phyloP scores from a whole-genome alignment of 2,888 invertebrate species.

The Sinopyrophorus schimmeli region DNA sequence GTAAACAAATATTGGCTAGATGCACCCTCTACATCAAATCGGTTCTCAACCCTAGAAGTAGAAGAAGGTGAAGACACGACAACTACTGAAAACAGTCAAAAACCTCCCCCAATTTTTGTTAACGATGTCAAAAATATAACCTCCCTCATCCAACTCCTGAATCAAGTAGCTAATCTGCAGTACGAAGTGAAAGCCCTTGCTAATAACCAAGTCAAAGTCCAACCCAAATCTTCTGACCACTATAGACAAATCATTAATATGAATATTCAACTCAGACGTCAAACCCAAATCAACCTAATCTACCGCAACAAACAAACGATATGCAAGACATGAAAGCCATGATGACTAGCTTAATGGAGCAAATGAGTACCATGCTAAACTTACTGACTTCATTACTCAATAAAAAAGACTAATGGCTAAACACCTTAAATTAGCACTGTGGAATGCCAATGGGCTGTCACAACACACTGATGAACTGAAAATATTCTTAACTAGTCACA shows the following conservation, averaged over 20 bases:
- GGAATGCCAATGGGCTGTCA: slow-evolving; percentile 1
- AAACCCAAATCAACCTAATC: too few relatives aligned
- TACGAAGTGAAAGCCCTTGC: slow-evolving; percentile 8
- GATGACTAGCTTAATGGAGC: too few relatives aligned
- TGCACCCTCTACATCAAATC: slow-evolving; percentile 9
- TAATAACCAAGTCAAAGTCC: too few relatives aligned
- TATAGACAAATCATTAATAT: too few relatives aligned
- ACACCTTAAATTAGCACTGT: slow-evolving; percentile 1
- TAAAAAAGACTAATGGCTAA: neutral
- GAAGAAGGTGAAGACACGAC: slow-evolving; percentile 2
- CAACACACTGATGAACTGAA: neutral
- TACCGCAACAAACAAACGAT: too few relatives aligned
- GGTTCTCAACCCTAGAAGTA: slow-evolving; percentile 4
- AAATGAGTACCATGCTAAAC: too few relatives aligned
- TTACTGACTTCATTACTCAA: slow-evolving; percentile 1
- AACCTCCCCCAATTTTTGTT: slow-evolving; percentile 12
- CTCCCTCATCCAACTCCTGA: slow-evolving; percentile 4
- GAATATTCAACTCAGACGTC: too few relatives aligned
- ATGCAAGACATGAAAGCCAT: too few relatives aligned
- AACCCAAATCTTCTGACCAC: too few relatives aligned
- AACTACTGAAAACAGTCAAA: slow-evolving; percentile 2
- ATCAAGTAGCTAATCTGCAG: slow-evolving; percentile 2
- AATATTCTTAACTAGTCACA: slow-evolving; percentile 1
- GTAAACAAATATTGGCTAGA: slow-evolving; percentile 11
- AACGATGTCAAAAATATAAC: slow-evolving; percentile 6